phyloP scores from a whole-genome alignment of 2,888 invertebrate genomes.

The Eubasilissa splendida region DNA sequence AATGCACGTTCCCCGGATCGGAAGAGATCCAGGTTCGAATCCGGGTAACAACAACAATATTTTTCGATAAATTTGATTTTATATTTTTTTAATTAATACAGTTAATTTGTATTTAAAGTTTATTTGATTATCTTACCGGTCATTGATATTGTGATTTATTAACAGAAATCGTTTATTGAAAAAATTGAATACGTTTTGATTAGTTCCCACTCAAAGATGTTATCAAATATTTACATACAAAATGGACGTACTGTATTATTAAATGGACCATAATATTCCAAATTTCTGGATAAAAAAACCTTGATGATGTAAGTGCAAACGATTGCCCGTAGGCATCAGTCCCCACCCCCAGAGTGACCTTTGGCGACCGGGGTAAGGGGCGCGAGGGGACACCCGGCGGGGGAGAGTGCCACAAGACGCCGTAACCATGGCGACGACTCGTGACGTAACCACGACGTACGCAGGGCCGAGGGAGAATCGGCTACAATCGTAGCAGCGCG shows the following conservation, averaged over 20 bases:
- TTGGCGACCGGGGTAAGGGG: slow-evolving; percentile 31
- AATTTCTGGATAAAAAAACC: slow-evolving; percentile 3
- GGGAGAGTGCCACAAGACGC: slow-evolving; percentile 50
- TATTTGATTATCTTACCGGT: too few relatives aligned
- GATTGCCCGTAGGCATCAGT: background rate
- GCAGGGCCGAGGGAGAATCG: slow-evolving; percentile 27
- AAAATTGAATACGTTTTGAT: too few relatives aligned
- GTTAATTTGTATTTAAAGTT: too few relatives aligned
- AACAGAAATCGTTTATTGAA: too few relatives aligned
- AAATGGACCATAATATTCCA: slow-evolving; percentile 4
- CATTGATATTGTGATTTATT: too few relatives aligned
- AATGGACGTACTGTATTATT: background rate
- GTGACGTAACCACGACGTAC: slow-evolving; percentile 51
- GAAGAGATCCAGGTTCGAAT: too few relatives aligned
- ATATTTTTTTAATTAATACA: too few relatives aligned
- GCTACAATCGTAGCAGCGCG: slow-evolving; percentile 30
- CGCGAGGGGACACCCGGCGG: slow-evolving; percentile 28
- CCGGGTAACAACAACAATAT: too few relatives aligned
- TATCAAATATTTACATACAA: background rate
- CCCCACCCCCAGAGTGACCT: slow-evolving; percentile 36
- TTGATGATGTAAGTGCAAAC: background rate
- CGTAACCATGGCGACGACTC: slow-evolving; percentile 54
- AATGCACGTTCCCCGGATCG: too few relatives aligned
- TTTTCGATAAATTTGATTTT: too few relatives aligned
- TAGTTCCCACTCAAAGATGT: background rate